Evolutionary conservation across 2,797 vertebrate genomes (phyloP), one percentile per base, ranked within the genome.

Genomic region (Eptatretus atami): DNA sequence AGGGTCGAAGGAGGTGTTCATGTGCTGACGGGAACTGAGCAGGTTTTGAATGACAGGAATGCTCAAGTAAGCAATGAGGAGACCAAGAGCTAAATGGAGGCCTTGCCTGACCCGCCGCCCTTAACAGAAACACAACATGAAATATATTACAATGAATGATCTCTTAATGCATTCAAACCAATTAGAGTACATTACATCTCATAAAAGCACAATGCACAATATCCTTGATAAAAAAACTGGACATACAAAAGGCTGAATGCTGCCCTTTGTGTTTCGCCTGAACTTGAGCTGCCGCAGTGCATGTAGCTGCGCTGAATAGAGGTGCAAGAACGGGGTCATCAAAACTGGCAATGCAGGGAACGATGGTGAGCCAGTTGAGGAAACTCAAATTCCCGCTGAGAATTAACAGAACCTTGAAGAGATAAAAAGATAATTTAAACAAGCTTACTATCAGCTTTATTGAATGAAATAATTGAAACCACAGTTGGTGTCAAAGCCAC

Each of bases 361-460:
- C 79, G 0, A 92, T 79, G 70, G 86, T 90, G 54, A 96, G 74
- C 87, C 90, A 96, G 78, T 94, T 95, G 6, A 96, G 78, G 73
- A 95, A 94, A 69, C 88, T 94, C 69, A 96, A 77, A 75, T 95
- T 96, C 53, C 88, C 88, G 1, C 85, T 95, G 3, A 83, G 1
- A 54, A 94, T 82, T 65, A 96, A 76, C 54, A 77, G 71, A n/a
- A 77, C 77, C 90, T 95, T 52, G 1, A 53, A 0, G 31, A 53
- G 19, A 63, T 63, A 65, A 44, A 44, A 44, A 44, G 31, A 44
- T 2, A 44, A 44, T 44, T 44, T 44, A 44, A 44, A 61, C 9
- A n/a, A 61, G 10, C 9, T 61, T 25, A 61, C 57, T 1, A 25
- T 61, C n/a, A 8, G 31, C 31, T 44, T 44, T 44, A 44, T 8